Evolutionary conservation across 2,113 vertebrate genomes (phyloP).

Genomic region (Cervus canadensis): DNA sequence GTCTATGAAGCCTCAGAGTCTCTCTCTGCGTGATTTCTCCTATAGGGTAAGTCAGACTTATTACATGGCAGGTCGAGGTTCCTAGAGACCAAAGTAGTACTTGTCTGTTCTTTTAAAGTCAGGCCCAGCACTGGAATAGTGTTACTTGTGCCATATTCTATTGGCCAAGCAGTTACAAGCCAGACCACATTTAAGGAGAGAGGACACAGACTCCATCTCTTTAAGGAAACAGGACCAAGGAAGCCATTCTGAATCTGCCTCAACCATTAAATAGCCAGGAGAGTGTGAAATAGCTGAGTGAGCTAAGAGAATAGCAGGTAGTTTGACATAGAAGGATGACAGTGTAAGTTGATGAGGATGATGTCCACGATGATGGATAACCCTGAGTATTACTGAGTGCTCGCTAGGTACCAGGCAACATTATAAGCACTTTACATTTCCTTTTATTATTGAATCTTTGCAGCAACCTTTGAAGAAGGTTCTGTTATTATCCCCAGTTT

Average conservation of each 20-base stretch:
- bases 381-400: not conserved
- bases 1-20: not conserved
- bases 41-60: not conserved
- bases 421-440: not conserved
- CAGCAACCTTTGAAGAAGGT: not conserved
- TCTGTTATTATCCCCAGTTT: not conserved
- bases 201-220: not conserved
- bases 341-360: not conserved
- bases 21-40: not conserved
- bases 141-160: not conserved
- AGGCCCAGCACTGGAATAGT: not conserved
- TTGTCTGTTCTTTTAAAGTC: not conserved
- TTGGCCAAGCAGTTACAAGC: not conserved
- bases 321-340: not conserved
- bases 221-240: not conserved
- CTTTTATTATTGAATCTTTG: not conserved
- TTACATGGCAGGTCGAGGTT: not conserved
- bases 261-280: not conserved
- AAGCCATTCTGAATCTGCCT: not conserved
- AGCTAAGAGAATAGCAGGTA: not conserved
- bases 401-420: not conserved
- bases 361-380: not conserved
- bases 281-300: not conserved
- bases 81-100: not conserved
- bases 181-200: not conserved